These are phyloP conservation scores for Gallinago media DNA, from an alignment of 2,113 vertebrate genomes.

Conservation along the genomic window DNA sequence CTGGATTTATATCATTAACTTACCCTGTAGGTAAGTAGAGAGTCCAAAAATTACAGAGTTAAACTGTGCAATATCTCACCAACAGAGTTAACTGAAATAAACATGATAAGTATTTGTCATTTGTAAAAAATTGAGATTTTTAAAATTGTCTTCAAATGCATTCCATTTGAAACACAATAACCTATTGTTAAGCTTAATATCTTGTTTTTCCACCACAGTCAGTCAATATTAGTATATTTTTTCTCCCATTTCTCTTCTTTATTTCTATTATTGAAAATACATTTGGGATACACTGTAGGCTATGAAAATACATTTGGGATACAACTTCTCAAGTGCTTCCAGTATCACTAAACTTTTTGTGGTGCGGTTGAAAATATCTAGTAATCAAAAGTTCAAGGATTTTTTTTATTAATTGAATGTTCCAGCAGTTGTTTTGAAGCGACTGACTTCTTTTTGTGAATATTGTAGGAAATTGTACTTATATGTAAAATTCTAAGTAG, in stretches of 20 bases:
- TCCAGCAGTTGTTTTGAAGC: background rate
- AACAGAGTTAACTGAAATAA: background rate
- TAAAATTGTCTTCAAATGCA: background rate
- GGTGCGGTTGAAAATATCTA: background rate
- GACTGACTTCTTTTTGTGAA: background rate
- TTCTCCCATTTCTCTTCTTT: background rate
- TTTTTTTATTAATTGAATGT: background rate
- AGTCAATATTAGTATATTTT: background rate
- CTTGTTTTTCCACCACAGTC: background rate
- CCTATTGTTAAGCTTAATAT: background rate
- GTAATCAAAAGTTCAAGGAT: background rate
- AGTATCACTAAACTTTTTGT: background rate
- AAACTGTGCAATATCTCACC: background rate
- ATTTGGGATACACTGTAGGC: background rate
- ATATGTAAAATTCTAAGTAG: background rate
- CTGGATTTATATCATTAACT: background rate
- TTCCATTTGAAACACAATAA: background rate
- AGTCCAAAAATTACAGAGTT: background rate
- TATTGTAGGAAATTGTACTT: background rate
- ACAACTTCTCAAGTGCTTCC: background rate
- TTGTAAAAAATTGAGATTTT: background rate
- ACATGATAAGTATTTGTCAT: background rate
- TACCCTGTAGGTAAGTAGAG: background rate
- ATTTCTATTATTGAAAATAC: background rate
- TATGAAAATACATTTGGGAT: background rate